phyloP scores from a whole-genome alignment of 2,888 invertebrate genomes.

The Drosophila kanekoi region DNA sequence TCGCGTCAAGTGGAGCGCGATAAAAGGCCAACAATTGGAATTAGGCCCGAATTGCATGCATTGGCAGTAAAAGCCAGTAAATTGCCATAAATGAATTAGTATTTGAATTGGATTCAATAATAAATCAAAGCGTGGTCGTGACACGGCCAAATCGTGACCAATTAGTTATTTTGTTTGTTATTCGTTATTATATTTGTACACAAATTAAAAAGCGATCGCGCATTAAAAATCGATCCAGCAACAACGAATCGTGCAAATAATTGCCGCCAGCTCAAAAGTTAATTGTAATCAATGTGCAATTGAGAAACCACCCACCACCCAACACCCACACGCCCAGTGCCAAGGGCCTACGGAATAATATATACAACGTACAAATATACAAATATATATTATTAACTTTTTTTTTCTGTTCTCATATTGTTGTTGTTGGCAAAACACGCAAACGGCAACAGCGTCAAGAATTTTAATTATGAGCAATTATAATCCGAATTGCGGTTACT shows the following conservation, averaged over 20 bases:
- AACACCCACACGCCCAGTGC: background rate
- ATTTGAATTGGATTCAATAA: conserved; percentile 47
- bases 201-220: conserved; percentile 77
- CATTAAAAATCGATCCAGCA: conserved; percentile 70
- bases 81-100: conserved; percentile 54
- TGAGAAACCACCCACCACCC: conserved; percentile 10
- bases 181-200: conserved; percentile 55
- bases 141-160: conserved; percentile 35
- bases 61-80: conserved; percentile 8
- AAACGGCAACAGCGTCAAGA: conserved; percentile 31
- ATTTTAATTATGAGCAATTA: conserved; percentile 83
- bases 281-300: conserved; percentile 58
- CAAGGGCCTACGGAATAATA: conserved; percentile 1
- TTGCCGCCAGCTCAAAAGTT: conserved; percentile 53
- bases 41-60: conserved; percentile 35
- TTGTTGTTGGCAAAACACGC: conserved; percentile 33
- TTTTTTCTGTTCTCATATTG: conserved; percentile 4
- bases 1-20: conserved; percentile 40
- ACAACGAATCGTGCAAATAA: conserved; percentile 62
- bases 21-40: conserved; percentile 10
- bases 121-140: conserved; percentile 43
- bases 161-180: conserved; percentile 25
- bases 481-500: conserved; percentile 85
- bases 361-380: background rate
- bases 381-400: conserved; percentile 7